Conservation (phyloP, 30 jellyfish, hydroid and myxozoan genomes). For the Turritopsis dohrnii region DNA sequence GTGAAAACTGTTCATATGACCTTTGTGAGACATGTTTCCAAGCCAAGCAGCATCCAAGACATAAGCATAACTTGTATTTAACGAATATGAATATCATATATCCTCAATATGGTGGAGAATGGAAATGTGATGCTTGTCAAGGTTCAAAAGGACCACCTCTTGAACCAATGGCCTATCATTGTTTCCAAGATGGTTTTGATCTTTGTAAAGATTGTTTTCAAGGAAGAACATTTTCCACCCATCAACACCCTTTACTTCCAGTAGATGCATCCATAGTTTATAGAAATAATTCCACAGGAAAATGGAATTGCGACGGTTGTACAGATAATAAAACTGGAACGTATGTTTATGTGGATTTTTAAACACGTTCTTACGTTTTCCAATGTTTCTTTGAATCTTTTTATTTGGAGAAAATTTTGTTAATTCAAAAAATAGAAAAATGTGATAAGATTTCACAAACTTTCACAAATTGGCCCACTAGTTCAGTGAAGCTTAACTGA, state of each 20-base stretch:
- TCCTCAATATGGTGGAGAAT: constrained; percentile 4
- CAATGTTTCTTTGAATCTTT: not conserved
- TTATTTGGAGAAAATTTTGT: not conserved
- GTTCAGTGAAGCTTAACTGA: too few relatives aligned
- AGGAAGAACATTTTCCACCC: constrained; percentile 57
- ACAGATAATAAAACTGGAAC: constrained; percentile 67
- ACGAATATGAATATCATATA: constrained; percentile 49
- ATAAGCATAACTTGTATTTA: constrained; percentile 57
- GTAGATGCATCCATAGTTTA: constrained; percentile 68
- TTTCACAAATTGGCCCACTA: too few relatives aligned
- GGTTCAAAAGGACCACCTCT: not conserved
- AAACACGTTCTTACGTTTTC: not conserved
- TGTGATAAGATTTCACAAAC: too few relatives aligned
- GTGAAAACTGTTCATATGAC: constrained; percentile 56
- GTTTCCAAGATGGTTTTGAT: constrained; percentile 72
- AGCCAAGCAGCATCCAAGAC: constrained; percentile 52
- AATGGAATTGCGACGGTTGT: constrained; percentile 90
- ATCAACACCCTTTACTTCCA: constrained; percentile 52
- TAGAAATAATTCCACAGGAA: constrained; percentile 62
- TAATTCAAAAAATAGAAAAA: too few relatives aligned
- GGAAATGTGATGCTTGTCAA: constrained; percentile 36
- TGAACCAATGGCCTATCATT: constrained; percentile 57
- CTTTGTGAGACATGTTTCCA: constrained; percentile 59
- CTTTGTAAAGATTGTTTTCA: constrained; percentile 67
- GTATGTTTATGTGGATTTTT: constrained; percentile 32